Base-by-base conservation (phyloP, 2,888 invertebrate genomes). In the Neria commutata region DNA sequence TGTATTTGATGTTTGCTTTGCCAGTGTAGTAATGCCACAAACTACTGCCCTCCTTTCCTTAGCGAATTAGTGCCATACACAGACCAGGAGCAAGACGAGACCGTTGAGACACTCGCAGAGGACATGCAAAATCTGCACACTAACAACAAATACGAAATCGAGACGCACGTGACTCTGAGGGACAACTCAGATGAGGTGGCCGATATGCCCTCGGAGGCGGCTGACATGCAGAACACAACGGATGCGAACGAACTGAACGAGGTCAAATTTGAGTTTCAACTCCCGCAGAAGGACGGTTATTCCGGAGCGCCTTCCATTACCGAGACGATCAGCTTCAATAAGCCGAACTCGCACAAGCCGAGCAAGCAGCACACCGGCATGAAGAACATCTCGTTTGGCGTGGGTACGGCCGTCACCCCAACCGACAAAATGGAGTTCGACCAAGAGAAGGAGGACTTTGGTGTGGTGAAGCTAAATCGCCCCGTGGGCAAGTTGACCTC, bases 331-430 rank as follows among this genome's bases (percentile, higher is more conserved):
- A 73, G 70, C 50, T 53, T 55, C 14, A 71, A 72, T 40, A 76
- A 77, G 58, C 70, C 80, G 29, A 69, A 71, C 1, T 70, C 74
- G 29, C 80, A 79, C 54, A 76, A 73, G 29, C 66, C 76, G 29
- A 80, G 78, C 67, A 81, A 81, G 65, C 81, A 79, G 64, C 81
- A 81, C 42, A 82, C 81, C 2, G 82, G 82, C 54, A 76, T 81
- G 65, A 82, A 82, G 66, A 82, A 82, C 64, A 74, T 79, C 47
- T 82, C 82, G 3, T 79, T 71, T 62, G 81, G 81, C 59, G 81
- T 82, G 6, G 81, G 81, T 37, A 75, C 77, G 66, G 79, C 80
- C 5, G 81, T 81, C 0, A 78, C 80, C 67, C 81, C 81, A 2
- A 77, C 76, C 60, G 73, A 66, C 54, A 82, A 81, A 72, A 82